Base-by-base conservation (phyloP, 2,113 vertebrate genomes). In the Amphilophus citrinellus region DNA sequence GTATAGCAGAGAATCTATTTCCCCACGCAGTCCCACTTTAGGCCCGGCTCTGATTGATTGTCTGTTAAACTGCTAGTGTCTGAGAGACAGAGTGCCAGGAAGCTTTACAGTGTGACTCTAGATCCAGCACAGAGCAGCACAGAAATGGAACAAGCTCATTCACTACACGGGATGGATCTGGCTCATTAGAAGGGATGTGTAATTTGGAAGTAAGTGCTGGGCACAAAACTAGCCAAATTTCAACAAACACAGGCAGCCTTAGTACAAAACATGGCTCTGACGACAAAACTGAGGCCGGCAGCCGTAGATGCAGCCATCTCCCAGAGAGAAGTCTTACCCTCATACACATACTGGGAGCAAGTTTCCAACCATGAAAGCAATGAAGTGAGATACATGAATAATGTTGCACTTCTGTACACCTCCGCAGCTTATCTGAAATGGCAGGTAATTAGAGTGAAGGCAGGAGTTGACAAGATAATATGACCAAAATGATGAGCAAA, bases 31-130 rank as follows among this genome's bases (percentile, higher is more conserved):
- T 68, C 75, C 81, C 81, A 87, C 87, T 88, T 80, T 78, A 84
- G 85, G 65, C 84, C 57, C n/a, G 3, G 61, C 59, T 83, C 76
- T 92, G 93, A 94, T 91, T 91, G 90, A 93, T 94, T 83, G 89
- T 84, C 90, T 82, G 84, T 89, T 88, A 86, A 84, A 79, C 79
- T 76, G 84, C 80, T 18, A 47, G 79, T 68, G 90, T 86, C 88
- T 88, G 85, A 84, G 90, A 87, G 86, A 90, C 82, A 35, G 80
- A 81, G 79, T 87, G 89, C 88, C 87, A 83, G 84, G 89, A 93
- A 90, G 78, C 83, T 65, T 76, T 61, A 73, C 76, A 60, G 22
- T 77, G 88, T 20, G 85, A 91, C 90, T 83, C 61, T 11, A 22
- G 60, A 20, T 66, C 66, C 77, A 7, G 61, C 27, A 10, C 65